Conservation (phyloP, 2,113 vertebrate species). For the Azemiops feae region DNA sequence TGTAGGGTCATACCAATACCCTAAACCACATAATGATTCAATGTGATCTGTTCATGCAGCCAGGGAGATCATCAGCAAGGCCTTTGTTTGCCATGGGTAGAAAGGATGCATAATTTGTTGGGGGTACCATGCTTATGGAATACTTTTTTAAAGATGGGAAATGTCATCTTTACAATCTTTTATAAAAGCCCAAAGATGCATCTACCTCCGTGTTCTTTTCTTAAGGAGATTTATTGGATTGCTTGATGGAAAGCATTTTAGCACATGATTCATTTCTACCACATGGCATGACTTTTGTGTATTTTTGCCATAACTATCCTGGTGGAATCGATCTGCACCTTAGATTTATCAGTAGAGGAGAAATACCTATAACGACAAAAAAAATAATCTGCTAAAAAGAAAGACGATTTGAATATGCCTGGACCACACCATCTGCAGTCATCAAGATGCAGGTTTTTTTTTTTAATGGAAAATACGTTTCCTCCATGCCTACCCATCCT, state of each 20-base stretch:
- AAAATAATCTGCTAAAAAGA: not conserved
- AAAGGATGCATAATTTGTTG: not conserved
- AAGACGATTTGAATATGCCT: not conserved
- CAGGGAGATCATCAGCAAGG: not conserved
- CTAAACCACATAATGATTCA: not conserved
- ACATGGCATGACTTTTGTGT: not conserved
- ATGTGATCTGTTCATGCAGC: not conserved
- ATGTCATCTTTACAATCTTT: not conserved
- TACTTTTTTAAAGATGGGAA: not conserved
- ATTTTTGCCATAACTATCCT: not conserved
- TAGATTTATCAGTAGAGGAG: not conserved
- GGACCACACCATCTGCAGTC: not conserved
- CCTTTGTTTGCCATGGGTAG: not conserved
- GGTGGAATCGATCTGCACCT: not conserved
- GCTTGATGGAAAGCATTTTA: not conserved
- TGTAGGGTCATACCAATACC: not conserved
- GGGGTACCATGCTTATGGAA: not conserved
- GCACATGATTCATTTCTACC: not conserved
- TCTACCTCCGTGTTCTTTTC: not conserved
- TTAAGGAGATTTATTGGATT: not conserved
- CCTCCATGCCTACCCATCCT: not conserved
- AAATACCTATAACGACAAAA: not conserved
- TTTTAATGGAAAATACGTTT: not conserved
- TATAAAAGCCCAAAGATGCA: not conserved
- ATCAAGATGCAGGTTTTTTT: not conserved